Conservation (phyloP, 53 echinoderm and acorn worm species). For the Paelopatides confundens region DNA sequence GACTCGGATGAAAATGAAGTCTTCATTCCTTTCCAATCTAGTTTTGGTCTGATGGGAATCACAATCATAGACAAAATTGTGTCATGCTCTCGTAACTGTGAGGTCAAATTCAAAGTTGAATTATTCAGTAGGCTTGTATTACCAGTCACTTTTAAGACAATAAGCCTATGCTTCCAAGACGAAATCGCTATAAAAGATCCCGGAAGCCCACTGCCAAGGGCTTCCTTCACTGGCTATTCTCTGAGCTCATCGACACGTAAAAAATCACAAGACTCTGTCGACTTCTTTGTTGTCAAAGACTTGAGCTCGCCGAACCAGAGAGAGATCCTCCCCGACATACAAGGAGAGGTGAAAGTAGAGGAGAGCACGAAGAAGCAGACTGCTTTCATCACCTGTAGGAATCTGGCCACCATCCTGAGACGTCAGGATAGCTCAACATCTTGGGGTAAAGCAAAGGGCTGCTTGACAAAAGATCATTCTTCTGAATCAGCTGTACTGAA, state of each 20-base stretch:
- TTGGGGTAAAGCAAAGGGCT: conserved; percentile 71
- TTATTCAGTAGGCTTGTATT: conserved; percentile 74
- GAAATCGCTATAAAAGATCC: conserved; percentile 39
- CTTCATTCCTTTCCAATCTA: conserved; percentile 67
- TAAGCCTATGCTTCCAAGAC: conserved; percentile 71
- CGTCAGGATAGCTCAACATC: conserved; percentile 93
- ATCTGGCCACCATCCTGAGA: conserved; percentile 70
- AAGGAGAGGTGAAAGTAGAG: not conserved
- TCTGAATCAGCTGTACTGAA: conserved; percentile 61
- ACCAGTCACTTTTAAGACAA: conserved; percentile 68
- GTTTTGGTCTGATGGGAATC: conserved; percentile 58
- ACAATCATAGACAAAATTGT: conserved; percentile 68
- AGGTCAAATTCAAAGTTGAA: conserved; percentile 54
- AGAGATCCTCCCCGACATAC: conserved; percentile 7
- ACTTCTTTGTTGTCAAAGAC: conserved; percentile 28
- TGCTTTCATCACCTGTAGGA: conserved; percentile 65
- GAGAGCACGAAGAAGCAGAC: conserved; percentile 23
- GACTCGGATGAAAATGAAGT: conserved; percentile 34
- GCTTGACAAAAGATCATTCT: conserved; percentile 72
- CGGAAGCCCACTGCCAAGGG: conserved; percentile 5
- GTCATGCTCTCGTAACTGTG: conserved; percentile 69
- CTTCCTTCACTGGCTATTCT: not conserved
- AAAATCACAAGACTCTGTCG: conserved; percentile 28
- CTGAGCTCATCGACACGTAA: not conserved
- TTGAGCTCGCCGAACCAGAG: not conserved